Conservation (phyloP, 2,113 vertebrate species). For the Terrapene triunguis region DNA sequence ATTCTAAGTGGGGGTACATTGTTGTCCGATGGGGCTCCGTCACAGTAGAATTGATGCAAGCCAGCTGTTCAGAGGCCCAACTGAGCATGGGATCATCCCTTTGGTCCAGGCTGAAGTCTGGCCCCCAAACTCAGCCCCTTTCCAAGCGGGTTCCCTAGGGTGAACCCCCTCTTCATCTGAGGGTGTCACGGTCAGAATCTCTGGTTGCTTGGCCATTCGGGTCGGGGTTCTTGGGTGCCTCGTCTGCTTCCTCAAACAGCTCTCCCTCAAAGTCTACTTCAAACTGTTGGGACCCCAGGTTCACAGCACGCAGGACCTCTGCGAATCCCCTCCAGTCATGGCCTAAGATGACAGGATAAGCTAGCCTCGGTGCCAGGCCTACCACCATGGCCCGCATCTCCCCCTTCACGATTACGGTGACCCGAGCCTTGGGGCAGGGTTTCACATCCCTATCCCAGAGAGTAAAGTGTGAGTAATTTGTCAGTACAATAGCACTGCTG, state of each 20-base stretch:
- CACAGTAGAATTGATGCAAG: not conserved
- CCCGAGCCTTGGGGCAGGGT: no score
- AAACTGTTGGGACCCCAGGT: not conserved
- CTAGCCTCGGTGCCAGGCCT: no score
- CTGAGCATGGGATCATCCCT: not conserved
- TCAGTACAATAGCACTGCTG: conserved; percentile 2
- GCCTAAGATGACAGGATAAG: no score
- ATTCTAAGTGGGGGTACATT: not conserved
- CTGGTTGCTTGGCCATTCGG: not conserved
- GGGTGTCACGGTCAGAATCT: not conserved
- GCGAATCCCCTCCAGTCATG: no score
- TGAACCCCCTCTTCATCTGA: no score
- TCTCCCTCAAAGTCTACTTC: not conserved
- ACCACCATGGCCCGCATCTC: no score
- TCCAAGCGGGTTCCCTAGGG: no score
- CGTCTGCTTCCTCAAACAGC: not conserved
- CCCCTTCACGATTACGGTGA: no score
- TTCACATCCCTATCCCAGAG: not conserved
- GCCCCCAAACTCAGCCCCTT: not conserved
- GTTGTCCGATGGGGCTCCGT: not conserved
- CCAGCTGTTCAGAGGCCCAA: not conserved
- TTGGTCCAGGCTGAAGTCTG: not conserved
- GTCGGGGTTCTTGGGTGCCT: not conserved
- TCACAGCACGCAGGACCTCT: not conserved
- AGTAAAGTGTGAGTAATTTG: conserved; percentile 18